A percentile compares a stretch with the other conserved stretches of the same genome.
Evolutionary conservation across 1,140 invertebrate species (phyloP).

Genomic region (Dinoponera quadriceps): DNA sequence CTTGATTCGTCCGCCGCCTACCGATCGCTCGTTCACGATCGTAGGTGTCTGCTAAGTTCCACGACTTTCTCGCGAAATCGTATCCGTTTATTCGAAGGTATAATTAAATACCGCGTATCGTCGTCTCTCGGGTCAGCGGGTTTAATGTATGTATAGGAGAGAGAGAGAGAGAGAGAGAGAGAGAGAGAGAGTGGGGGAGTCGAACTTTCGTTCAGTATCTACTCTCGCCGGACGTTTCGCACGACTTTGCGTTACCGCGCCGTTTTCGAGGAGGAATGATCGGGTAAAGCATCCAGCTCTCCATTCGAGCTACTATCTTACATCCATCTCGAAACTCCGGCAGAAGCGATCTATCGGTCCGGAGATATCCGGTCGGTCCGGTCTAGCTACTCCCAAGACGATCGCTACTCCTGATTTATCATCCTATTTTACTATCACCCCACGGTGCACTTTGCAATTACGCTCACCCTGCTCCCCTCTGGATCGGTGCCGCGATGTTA

Average conservation of each 20-base stretch:
- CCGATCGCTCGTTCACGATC: too few relatives aligned
- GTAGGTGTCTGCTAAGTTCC: too few relatives aligned
- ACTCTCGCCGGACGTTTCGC: slow-evolving; percentile 13
- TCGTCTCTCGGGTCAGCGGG: too few relatives aligned
- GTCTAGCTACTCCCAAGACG: slow-evolving; percentile 51
- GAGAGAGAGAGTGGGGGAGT: too few relatives aligned
- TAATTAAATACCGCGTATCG: too few relatives aligned
- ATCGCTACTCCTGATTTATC: slow-evolving; percentile 60
- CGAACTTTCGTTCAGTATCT: slow-evolving; percentile 19
- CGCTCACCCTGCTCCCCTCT: slow-evolving; percentile 5
- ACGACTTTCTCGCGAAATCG: too few relatives aligned
- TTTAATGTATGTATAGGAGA: too few relatives aligned
- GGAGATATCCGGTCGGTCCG: slow-evolving; percentile 44
- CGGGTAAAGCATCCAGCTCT: slow-evolving; percentile 4
- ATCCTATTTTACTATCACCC: slow-evolving; percentile 65
- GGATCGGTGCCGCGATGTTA: slow-evolving; percentile 6
- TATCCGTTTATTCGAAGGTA: too few relatives aligned
- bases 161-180: too few relatives aligned
- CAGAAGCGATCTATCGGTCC: slow-evolving; percentile 51
- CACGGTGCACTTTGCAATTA: slow-evolving; percentile 42
- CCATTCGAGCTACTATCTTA: slow-evolving; percentile 48
- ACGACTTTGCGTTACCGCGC: slow-evolving; percentile 37
- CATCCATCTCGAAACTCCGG: slow-evolving; percentile 57
- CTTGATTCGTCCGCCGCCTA: too few relatives aligned
- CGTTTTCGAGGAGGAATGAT: slow-evolving; percentile 26